Base-by-base conservation (phyloP, 2,113 vertebrate genomes). In the Eonycteris spelaea region DNA sequence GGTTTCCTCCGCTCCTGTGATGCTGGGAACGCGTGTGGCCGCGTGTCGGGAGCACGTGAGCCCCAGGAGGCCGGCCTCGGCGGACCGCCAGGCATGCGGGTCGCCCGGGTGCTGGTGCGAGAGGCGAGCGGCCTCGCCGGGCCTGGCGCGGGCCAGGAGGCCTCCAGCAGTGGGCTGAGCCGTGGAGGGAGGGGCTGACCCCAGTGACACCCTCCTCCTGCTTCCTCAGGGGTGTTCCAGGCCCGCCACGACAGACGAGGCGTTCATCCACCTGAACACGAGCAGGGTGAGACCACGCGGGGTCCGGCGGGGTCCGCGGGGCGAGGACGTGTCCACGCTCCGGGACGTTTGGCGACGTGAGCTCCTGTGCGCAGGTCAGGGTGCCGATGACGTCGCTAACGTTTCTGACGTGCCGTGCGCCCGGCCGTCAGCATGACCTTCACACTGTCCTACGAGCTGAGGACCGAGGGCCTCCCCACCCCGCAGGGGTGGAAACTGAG, bases 181-280 rank as follows among this genome's bases (percentile, higher is more conserved):
- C 86, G 71, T 45, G 40, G 65, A 83, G 43, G 93, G 82, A 45
- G 93, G 78, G 82, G 35, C 18, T 11, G 4, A 91, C 89, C 95
- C 95, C 94, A 91, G 28, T 7, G 4, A 70, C 0, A 6, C n/a
- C 90, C 91, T 94, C 96, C 68, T 97, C 4, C 19, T 95, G 14
- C 57, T 98, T 91, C 82, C 93, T 14, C 95, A 99, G 99, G 98
- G 92, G 98, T 98, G 70, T 99, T 98, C 97, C 98, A 98, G 53
- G 94, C 97, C 33, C 96, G 99, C 92, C 26, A 40, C 0, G 15
- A 94, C 97, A 97, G 96, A 86, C 97, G 96, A 97, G 82, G 98
- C 98, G 30, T 95, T 95, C 97, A 98, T 99, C 95, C 98, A 97
- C 93, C 97, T 99, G 96, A 98, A 97, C 86, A 98, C 98, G 95